Evolutionary conservation across 2,113 vertebrate species (phyloP).

Genomic region (Passer montanus): DNA sequence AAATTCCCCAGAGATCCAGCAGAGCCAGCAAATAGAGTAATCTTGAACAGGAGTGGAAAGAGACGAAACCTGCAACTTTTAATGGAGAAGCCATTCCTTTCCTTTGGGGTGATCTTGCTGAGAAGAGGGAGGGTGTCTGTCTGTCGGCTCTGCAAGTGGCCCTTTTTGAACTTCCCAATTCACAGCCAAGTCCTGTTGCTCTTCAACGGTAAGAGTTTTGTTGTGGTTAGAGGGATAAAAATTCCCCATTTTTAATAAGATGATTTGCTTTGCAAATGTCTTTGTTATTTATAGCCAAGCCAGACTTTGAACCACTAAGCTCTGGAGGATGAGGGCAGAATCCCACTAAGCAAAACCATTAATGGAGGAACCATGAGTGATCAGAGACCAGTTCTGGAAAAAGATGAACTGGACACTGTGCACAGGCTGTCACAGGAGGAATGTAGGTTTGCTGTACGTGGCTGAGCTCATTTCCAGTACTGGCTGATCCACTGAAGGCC

Average conservation of each 20-base stretch:
- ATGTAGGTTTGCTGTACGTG: background rate
- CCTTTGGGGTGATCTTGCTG: constrained; percentile 60
- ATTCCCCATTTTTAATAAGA: constrained; percentile 52
- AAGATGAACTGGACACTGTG: constrained; percentile 27
- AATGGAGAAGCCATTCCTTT: constrained; percentile 68
- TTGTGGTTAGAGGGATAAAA: constrained; percentile 62
- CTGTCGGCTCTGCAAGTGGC: constrained; percentile 54
- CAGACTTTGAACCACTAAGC: constrained; percentile 52
- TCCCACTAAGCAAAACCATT: constrained; percentile 58
- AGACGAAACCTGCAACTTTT: constrained; percentile 65
- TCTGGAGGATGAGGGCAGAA: constrained; percentile 58
- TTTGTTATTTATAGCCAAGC: constrained; percentile 47
- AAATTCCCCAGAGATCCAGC: constrained; percentile 40
- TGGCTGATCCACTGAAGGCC: constrained; percentile 9
- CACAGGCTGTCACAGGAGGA: constrained; percentile 27
- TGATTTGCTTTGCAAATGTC: constrained; percentile 67
- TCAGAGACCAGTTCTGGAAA: constrained; percentile 53
- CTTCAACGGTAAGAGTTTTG: constrained; percentile 42
- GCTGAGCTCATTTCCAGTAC: constrained; percentile 45
- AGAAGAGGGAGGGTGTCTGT: constrained; percentile 60
- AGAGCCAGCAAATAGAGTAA: constrained; percentile 39
- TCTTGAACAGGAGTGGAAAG: constrained; percentile 39
- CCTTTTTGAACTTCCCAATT: constrained; percentile 58
- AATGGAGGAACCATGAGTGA: constrained; percentile 54
- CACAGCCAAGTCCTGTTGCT: constrained; percentile 53